phyloP scores from a whole-genome alignment of 1,140 invertebrate genomes.

The Leucophenga varia region DNA sequence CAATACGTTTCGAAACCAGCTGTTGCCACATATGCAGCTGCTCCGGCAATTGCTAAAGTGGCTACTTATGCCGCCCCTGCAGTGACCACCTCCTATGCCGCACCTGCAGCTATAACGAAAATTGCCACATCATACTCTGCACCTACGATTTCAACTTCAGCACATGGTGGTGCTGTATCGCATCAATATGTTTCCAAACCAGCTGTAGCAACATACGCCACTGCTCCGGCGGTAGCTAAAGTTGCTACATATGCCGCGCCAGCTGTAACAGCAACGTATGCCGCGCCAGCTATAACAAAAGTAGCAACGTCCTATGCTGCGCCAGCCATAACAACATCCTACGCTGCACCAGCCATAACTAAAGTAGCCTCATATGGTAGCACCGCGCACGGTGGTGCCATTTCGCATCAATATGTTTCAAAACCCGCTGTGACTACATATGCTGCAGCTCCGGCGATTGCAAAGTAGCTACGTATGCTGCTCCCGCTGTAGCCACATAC shows the following conservation, averaged over 20 bases:
- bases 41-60: too few species aligned
- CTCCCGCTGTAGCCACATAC: conserved; percentile 18
- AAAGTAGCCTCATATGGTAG: conserved; percentile 20
- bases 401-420: conserved; percentile 38
- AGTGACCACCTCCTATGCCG: background rate
- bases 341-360: conserved; percentile 17
- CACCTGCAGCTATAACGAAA: conserved; percentile 7
- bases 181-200: conserved; percentile 11
- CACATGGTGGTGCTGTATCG: conserved; percentile 2
- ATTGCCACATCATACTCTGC: background rate
- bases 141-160: background rate
- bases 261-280: background rate
- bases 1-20: conserved; percentile 16
- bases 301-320: conserved; percentile 6
- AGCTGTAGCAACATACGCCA: conserved; percentile 9
- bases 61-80: too few species aligned
- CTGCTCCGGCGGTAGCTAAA: conserved; percentile 16
- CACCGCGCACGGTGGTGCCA: conserved; percentile 19
- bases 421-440: conserved; percentile 21
- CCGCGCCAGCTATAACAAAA: conserved; percentile 19
- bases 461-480: conserved; percentile 14
- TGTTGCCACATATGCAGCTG: conserved; percentile 9
- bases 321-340: conserved; percentile 19
- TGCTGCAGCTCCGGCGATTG: background rate
- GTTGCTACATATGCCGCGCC: conserved; percentile 20